Percentiles rank a stretch among this genome's conserved stretches.
phyloP scores from a whole-genome alignment of 2,888 invertebrate genomes.

The Megalurothrips usitatus region DNA sequence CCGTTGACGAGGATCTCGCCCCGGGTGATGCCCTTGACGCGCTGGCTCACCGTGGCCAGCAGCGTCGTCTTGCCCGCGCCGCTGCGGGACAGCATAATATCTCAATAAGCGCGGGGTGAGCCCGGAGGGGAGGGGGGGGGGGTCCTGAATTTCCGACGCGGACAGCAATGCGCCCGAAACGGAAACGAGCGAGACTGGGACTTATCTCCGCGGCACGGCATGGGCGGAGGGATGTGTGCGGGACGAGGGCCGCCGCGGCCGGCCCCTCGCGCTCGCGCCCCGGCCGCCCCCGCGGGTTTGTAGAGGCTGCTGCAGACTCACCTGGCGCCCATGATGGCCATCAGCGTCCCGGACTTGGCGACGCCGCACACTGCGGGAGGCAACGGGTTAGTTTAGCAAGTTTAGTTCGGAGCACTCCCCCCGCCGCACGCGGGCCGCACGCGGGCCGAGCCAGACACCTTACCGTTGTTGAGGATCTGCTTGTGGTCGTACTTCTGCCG shows the following conservation, averaged over 20 bases:
- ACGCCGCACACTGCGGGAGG: constrained; percentile 62
- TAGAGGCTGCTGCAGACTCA: constrained; percentile 42
- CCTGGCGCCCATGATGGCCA: constrained; percentile 73
- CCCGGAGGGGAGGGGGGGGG: background rate
- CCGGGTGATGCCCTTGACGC: constrained; percentile 55
- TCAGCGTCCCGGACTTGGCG: constrained; percentile 62
- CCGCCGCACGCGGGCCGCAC: too few species aligned
- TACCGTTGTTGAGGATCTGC: constrained; percentile 55
- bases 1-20: constrained; percentile 71
- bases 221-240: background rate
- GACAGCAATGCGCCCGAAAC: too few species aligned
- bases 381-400: constrained; percentile 31
- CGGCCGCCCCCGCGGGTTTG: too few species aligned
- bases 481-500: constrained; percentile 52
- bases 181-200: too few species aligned
- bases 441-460: too few species aligned
- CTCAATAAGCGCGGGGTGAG: constrained; percentile 27
- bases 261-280: too few species aligned
- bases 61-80: constrained; percentile 74
- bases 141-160: too few species aligned
- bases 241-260: background rate
- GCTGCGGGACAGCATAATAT: constrained; percentile 48
- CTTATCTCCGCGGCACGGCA: background rate
- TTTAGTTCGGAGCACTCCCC: too few species aligned
- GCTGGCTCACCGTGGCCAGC: constrained; percentile 66